Conservation (phyloP, 2,113 vertebrate genomes). For the Myrmophylax atrothorax region DNA sequence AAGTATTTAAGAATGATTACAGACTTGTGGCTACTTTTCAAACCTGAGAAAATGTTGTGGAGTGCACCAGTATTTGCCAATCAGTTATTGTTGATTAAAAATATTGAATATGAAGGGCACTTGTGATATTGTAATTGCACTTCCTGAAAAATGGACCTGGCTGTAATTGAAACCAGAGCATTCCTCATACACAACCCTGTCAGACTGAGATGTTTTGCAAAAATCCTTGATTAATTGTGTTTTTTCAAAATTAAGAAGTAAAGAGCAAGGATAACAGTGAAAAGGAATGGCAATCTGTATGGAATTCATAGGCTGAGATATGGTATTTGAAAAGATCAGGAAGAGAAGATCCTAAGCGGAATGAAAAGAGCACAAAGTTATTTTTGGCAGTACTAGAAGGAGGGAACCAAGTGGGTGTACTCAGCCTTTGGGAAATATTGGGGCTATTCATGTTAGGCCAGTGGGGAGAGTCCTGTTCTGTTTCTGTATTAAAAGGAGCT, state of each 20-base stretch:
- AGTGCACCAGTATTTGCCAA: background rate
- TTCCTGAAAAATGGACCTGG: background rate
- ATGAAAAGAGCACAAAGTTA: background rate
- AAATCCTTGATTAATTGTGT: background rate
- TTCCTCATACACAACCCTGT: background rate
- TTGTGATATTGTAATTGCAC: background rate
- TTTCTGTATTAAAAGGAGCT: background rate
- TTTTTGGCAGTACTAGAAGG: background rate
- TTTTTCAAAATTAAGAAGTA: background rate
- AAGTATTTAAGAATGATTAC: background rate
- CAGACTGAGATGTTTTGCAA: background rate
- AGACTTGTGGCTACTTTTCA: slow-evolving; percentile 9
- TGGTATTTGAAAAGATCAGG: background rate
- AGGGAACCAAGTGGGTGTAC: background rate
- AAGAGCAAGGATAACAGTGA: background rate
- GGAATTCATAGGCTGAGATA: background rate
- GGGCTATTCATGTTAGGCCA: background rate
- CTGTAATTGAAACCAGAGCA: background rate
- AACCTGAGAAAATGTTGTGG: background rate
- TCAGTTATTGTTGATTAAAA: background rate
- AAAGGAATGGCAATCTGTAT: background rate
- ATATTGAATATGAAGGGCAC: background rate
- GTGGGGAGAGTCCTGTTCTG: background rate
- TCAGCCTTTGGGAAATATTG: background rate
- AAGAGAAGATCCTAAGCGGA: background rate